These are phyloP conservation scores for Rhynchotus rufescens DNA, from an alignment of 2,797 vertebrate species.

Conservation along the genomic window DNA sequence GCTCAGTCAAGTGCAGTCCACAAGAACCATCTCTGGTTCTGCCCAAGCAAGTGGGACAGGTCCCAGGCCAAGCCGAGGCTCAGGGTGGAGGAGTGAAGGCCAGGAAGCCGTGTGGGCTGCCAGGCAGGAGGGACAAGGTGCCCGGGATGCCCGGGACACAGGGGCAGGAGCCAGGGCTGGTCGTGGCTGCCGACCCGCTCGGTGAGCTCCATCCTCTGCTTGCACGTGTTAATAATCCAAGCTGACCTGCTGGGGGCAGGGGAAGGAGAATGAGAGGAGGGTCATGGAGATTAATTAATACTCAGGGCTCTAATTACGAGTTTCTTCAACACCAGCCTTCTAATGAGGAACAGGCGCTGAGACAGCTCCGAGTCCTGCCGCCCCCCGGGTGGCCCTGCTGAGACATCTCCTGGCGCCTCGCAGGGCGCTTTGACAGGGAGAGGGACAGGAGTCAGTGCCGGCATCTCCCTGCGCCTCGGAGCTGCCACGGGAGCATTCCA, in stretches of 20 bases:
- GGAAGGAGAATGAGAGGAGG: slow-evolving; percentile 45
- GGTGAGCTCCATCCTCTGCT: background rate
- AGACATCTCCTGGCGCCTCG: background rate
- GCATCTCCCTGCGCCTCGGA: background rate
- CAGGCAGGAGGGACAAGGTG: background rate
- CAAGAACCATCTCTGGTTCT: background rate
- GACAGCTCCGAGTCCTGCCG: background rate
- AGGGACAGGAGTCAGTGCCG: background rate
- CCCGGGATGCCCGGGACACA: rapidly evolving
- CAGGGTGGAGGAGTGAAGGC: background rate
- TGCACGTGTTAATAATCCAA: slow-evolving; percentile 4
- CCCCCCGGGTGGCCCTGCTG: background rate
- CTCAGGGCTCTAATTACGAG: slow-evolving; percentile 49
- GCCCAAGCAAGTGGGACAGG: background rate
- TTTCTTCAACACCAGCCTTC: slow-evolving; percentile 39
- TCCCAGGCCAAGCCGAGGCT: background rate
- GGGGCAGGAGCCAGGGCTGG: background rate
- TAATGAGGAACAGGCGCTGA: slow-evolving; percentile 13
- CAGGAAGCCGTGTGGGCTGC: background rate
- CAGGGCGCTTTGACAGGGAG: background rate
- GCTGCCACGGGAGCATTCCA: background rate
- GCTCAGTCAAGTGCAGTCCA: background rate
- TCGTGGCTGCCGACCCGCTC: rapidly evolving
- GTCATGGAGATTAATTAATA: slow-evolving; percentile 66
- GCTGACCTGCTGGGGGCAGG: slow-evolving; percentile 8